Percentiles rank a stretch among this genome's conserved stretches.
Conservation (phyloP, 2,888 invertebrate genomes). For the Andrena marginata region DNA sequence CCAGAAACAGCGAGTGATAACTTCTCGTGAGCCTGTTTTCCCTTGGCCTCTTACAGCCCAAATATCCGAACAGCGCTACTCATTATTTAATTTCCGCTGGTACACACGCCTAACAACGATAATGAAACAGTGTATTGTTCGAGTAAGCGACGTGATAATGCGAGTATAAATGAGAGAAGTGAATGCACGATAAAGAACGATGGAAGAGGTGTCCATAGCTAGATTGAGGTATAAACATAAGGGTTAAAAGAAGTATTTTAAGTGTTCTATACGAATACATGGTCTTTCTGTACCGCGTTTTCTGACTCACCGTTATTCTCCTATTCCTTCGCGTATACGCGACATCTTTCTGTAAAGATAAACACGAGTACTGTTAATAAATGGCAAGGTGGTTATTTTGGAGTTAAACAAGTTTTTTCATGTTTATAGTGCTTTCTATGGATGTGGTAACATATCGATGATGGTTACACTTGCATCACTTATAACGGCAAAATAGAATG, state of each 20-base stretch:
- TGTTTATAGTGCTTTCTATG: slow-evolving; percentile 69
- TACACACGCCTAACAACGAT: slow-evolving; percentile 76
- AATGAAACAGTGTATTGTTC: slow-evolving; percentile 71
- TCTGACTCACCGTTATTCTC: slow-evolving; percentile 70
- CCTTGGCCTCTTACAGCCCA: slow-evolving; percentile 64
- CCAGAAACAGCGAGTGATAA: slow-evolving; percentile 81
- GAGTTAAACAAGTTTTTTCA: slow-evolving; percentile 74
- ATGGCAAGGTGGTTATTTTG: slow-evolving; percentile 72
- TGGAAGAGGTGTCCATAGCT: slow-evolving; percentile 55
- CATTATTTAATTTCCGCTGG: slow-evolving; percentile 78
- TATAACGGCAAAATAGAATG: slow-evolving; percentile 10
- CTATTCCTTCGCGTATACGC: slow-evolving; percentile 64
- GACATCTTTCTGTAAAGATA: slow-evolving; percentile 72
- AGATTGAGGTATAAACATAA: slow-evolving; percentile 66
- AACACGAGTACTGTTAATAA: slow-evolving; percentile 71
- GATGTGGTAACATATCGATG: slow-evolving; percentile 64
- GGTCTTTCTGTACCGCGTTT: slow-evolving; percentile 73
- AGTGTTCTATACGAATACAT: slow-evolving; percentile 71
- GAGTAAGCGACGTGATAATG: slow-evolving; percentile 68
- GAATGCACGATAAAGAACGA: slow-evolving; percentile 63
- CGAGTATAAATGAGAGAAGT: slow-evolving; percentile 63
- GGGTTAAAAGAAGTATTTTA: slow-evolving; percentile 69
- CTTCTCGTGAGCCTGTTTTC: slow-evolving; percentile 81
- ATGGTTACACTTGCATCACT: slow-evolving; percentile 66
- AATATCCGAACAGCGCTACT: slow-evolving; percentile 68